Evolutionary conservation across 2,797 vertebrate genomes (phyloP).

Genomic region (Bradypodion pumilum): DNA sequence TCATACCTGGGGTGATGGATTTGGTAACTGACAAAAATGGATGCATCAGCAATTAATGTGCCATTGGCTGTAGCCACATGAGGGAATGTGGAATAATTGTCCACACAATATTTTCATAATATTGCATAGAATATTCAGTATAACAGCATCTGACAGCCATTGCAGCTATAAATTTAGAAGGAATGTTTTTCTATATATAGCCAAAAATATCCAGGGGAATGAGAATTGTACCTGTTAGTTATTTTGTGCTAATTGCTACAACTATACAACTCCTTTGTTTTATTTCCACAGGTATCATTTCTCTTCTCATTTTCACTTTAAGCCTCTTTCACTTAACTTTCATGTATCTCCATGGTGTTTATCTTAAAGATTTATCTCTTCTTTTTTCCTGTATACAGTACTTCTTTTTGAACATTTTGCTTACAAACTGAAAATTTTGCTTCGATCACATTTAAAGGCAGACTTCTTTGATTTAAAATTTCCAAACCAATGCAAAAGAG

Average conservation of each 20-base stretch:
- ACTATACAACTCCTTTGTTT: neutral
- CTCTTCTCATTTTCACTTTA: neutral
- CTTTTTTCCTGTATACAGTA: no score
- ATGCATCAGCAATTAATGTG: neutral
- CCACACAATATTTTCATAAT: constrained; percentile 11
- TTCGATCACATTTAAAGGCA: neutral
- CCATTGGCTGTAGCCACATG: constrained; percentile 22
- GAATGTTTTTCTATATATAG: neutral
- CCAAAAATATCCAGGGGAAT: neutral
- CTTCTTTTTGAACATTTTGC: neutral
- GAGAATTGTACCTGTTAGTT: neutral
- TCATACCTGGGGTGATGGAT: constrained; percentile 27
- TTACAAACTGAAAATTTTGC: neutral
- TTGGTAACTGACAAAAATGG: constrained; percentile 27
- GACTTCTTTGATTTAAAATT: neutral
- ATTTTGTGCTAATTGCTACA: neutral
- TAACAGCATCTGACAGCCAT: neutral
- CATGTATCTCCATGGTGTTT: neutral
- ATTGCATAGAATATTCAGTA: neutral
- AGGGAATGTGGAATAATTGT: constrained; percentile 18
- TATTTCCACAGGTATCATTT: neutral
- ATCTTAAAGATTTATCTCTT: neutral
- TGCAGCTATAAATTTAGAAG: neutral
- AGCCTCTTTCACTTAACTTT: neutral
- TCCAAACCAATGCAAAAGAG: neutral